Base-by-base conservation (phyloP, 2,888 invertebrate species). In the Hydropsyche betteni region DNA sequence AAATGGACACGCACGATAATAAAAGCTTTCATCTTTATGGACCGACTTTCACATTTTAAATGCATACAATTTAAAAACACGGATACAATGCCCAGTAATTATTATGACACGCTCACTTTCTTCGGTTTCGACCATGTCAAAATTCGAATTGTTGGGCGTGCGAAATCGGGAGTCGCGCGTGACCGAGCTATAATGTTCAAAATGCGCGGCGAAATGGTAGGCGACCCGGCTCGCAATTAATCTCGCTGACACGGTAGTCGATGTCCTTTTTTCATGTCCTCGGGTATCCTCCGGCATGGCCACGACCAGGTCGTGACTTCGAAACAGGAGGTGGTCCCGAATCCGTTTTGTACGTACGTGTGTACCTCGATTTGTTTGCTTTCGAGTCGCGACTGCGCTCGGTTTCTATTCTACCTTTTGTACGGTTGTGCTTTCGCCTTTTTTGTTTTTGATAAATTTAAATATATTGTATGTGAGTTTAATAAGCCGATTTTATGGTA, bases 211-310 rank as follows among this genome's bases (percentile, higher is more conserved):
- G 24, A 14, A 58, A 58, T 24, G 58, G 58, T 58, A 58, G 58
- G 14, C 58, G 24, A 58, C 14, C 24, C 14, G 14, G 24, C 4
- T 14, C 58, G 58, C 58, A 58, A 58, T 58, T 58, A 58, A 58
- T 58, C 58, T 58, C 58, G 24, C 58, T 58, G 58, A 58, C 58
- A 58, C 58, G 58, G 58, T 58, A 14, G 14, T 58, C 58, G 58
- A 24, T 58, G 14, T 16, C 24, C 58, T 14, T 24, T 14, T 58
- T 58, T 58, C 58, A 2, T 8, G 44, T 44, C 44, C 44, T 44
- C 44, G 3, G 44, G 44, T 44, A 44, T 44, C 44, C 44, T 44
- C 44, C 6, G 58, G 16, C 58, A 58, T 24, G 58, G 24, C 58
- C 14, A 24, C 16, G 58, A 24, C 58, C 16, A 24, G 58, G 4